Evolutionary conservation across 1,140 invertebrate species (phyloP).

Genomic region (Capitella teleta): DNA sequence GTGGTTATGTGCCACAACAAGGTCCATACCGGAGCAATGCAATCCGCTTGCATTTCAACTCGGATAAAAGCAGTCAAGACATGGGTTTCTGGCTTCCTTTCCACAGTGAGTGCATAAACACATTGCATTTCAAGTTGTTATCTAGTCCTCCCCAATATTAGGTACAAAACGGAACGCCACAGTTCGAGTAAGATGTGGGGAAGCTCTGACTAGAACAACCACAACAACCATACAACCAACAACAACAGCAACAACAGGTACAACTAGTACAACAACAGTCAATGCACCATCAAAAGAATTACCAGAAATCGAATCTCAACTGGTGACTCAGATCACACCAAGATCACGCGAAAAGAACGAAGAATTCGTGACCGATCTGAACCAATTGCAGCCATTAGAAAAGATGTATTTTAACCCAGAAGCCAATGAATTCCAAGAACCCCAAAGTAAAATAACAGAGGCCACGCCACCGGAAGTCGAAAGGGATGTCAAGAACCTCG

Average conservation of each 20-base stretch:
- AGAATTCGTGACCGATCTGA: too few species aligned
- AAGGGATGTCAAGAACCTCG: too few species aligned
- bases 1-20: conserved; percentile 2
- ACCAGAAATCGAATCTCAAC: too few species aligned
- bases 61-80: conserved; percentile 1
- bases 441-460: too few species aligned
- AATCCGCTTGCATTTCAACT: conserved; percentile 1
- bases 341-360: too few species aligned
- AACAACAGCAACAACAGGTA: background rate
- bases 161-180: background rate
- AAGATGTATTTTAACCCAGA: too few species aligned
- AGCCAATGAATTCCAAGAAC: too few species aligned
- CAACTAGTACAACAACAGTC: background rate
- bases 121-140: background rate
- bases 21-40: background rate
- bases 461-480: too few species aligned
- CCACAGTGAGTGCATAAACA: conserved; percentile 3
- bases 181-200: background rate
- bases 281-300: background rate
- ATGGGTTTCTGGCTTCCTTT: conserved; percentile 10
- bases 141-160: background rate
- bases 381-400: too few species aligned
- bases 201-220: too few species aligned
- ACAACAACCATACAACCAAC: too few species aligned
- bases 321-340: too few species aligned